Evolutionary conservation across 2,113 vertebrate genomes (phyloP), one percentile per base, ranked within the genome.

Genomic region (Mandrillus leucophaeus): DNA sequence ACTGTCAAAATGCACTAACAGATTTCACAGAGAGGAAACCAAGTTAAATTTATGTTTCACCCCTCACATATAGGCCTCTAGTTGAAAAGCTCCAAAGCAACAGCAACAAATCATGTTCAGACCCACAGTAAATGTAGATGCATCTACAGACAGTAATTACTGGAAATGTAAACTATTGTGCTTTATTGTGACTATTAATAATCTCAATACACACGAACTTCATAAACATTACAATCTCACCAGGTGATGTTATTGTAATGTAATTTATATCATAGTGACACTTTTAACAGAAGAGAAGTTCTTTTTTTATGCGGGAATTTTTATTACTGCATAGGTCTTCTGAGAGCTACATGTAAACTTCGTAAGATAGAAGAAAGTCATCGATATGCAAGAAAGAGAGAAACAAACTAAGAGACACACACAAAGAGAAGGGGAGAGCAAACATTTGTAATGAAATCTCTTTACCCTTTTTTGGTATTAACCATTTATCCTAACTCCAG

Each of bases 31-130:
- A 91, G 38, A 95, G 35, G 32, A 88, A 80, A 83, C 25, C 1
- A 96, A 93, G 48, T 72, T 81, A 64, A 83, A 81, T 50, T 75
- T 88, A 45, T 72, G 66, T 91, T 88, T 97, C 83, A 93, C 0
- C 25, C 38, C 43, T 90, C 23, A 79, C 13, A 87, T 2, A 52
- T 4, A 50, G 13, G 4, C 35, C 43, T 68, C n/a, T 78, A 45
- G 93, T 88, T 5, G 23, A 87, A 97, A 97, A 97, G 16, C 8
- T 90, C 45, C 72, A 96, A 94, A 94, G 32, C 1, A 72, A 92
- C 84, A 94, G 12, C 87, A 85, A 59, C 23, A 80, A 52, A 76
- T 87, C 68, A 95, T 94, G 75, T 78, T 78, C 45, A 89, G 86
- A 86, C 35, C 13, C 88, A 50, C 43, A 95, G 70, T 50, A 35